Base-by-base conservation (phyloP, 2,888 invertebrate species). In the Cremastinae sp. region DNA sequence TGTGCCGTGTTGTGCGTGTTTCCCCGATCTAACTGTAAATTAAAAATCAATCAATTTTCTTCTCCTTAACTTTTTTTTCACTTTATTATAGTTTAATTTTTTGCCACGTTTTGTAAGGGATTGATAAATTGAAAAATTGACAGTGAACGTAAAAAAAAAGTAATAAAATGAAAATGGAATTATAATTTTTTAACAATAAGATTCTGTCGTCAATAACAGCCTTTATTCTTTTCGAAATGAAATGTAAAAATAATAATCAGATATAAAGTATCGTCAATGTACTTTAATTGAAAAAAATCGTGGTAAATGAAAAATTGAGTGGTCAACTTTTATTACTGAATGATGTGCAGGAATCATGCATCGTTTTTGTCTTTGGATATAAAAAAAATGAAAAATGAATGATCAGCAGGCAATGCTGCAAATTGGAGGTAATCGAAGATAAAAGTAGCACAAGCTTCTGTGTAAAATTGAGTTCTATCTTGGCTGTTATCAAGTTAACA, bases 1-100 rank as follows among this genome's bases (percentile, higher is more conserved):
- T 83, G 83, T 81, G 81, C 82, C 81, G 83, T 82, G 82, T 82
- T 79, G 81, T 83, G 82, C 82, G 82, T 83, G 82, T 84, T 83
- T 83, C 72, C 70, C 73, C 73, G 54, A 69, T 28, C 5, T 28
- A n/a, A n/a, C n/a, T 43, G 75, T 58, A 14, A 65, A 64, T 45
- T 38, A 34, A 43, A 49, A 61, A 70, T 22, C 10, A 22, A 20
- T 68, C 34, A 34, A 16, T 51, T 18, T 53, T 14, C 34, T 38
- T 54, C 16, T 41, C 3, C 53, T 41, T 64, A 51, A n/a, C 8
- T 45, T 12, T 22, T 3, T 51, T 20, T 41, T 36, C 41, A 53
- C 56, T 53, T 36, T 53, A 22, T 54, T 18, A 47, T 54, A 18
- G 41, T 59, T 20, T 53, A 28, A 3, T 43, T 45, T 34, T 54